phyloP scores from a whole-genome alignment of 2,113 vertebrate genomes.

The Oenanthe oenanthe region DNA sequence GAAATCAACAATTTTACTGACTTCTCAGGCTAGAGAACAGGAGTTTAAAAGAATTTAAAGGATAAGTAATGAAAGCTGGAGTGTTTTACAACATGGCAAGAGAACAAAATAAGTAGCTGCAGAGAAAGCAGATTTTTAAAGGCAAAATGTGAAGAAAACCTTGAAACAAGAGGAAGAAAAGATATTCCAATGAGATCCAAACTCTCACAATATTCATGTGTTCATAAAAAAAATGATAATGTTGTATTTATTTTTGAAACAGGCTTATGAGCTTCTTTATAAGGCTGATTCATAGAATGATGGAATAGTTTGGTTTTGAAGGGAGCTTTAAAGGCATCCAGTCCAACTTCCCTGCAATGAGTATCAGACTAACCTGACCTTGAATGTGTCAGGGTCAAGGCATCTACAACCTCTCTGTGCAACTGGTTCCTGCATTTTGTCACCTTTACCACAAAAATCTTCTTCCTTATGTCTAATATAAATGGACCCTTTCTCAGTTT shows the following conservation, averaged over 20 bases:
- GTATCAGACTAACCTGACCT: neutral
- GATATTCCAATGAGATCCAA: neutral
- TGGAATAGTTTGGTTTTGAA: neutral
- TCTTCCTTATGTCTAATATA: neutral
- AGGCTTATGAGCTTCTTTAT: neutral
- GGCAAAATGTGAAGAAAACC: neutral
- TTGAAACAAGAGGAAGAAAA: neutral
- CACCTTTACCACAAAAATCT: neutral
- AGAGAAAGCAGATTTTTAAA: slow-evolving; percentile 23
- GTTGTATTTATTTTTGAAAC: neutral
- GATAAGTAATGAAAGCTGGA: slow-evolving; percentile 3
- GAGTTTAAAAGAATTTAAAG: slow-evolving; percentile 26
- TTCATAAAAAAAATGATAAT: neutral
- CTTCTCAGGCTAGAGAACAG: neutral
- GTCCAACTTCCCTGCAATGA: neutral
- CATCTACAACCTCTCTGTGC: neutral
- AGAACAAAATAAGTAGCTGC: neutral
- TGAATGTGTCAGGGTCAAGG: neutral
- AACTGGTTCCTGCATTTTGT: neutral
- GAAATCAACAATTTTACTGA: slow-evolving; percentile 35
- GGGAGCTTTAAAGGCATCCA: neutral
- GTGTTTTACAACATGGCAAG: neutral
- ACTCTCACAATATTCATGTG: neutral
- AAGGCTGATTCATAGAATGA: neutral
- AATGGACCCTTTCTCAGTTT: neutral